These are phyloP conservation scores for Sander vitreus DNA, from an alignment of 2,113 vertebrate genomes.

Conservation along the genomic window DNA sequence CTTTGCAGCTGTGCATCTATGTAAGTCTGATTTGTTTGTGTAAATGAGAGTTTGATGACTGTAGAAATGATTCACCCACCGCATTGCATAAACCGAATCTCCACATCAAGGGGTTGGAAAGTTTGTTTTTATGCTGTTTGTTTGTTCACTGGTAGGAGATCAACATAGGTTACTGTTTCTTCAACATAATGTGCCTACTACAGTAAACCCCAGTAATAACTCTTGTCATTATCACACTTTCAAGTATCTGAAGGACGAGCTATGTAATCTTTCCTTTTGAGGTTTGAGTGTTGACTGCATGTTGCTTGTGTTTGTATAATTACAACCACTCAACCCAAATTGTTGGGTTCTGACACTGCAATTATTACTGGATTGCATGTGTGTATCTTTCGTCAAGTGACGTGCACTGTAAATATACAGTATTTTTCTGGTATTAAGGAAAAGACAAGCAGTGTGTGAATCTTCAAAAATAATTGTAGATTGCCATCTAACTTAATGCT, in stretches of 20 bases:
- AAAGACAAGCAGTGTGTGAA: not conserved
- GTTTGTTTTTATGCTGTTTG: slow-evolving; percentile 34
- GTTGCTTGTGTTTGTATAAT: not conserved
- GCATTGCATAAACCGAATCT: slow-evolving; percentile 39
- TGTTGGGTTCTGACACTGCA: not conserved
- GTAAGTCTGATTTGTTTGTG: slow-evolving; percentile 25
- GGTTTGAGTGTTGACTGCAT: not conserved
- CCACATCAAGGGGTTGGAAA: slow-evolving; percentile 27
- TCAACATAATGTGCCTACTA: not conserved
- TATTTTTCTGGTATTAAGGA: not conserved
- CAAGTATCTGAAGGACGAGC: not conserved
- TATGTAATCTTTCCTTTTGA: not conserved
- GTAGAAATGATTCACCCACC: slow-evolving; percentile 41
- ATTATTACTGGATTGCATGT: not conserved
- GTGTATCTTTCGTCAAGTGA: not conserved
- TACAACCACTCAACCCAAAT: not conserved
- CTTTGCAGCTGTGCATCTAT: slow-evolving; percentile 26
- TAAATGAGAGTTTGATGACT: slow-evolving; percentile 51
- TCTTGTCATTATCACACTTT: slow-evolving; percentile 1
- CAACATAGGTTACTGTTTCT: slow-evolving; percentile 25
- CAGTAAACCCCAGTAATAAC: slow-evolving; percentile 23
- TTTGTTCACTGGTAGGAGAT: slow-evolving; percentile 42
- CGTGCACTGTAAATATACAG: not conserved
- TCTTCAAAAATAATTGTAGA: not conserved
- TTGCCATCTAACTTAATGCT: not conserved